These are phyloP conservation scores for Bufo gargarizans DNA, from an alignment of 2,113 vertebrate genomes.

Conservation along the genomic window DNA sequence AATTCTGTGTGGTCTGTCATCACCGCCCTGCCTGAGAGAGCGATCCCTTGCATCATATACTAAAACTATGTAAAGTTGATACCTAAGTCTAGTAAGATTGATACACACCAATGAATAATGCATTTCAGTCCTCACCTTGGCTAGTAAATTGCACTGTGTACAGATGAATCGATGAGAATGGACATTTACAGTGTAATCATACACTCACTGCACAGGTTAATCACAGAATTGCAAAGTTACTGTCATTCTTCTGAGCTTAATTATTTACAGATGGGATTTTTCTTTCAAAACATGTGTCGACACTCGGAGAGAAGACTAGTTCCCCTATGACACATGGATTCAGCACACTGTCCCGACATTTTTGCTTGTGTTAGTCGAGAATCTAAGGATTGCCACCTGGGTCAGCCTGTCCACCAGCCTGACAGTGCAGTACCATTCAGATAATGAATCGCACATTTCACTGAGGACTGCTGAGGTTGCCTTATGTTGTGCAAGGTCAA, in stretches of 20 bases:
- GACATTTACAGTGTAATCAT: neutral
- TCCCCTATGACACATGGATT: slow-evolving; percentile 61
- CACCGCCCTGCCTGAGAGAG: no score
- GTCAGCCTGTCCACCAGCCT: slow-evolving; percentile 67
- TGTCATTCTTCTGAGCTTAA: slow-evolving; percentile 45
- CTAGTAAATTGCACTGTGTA: neutral
- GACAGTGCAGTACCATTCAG: slow-evolving; percentile 64
- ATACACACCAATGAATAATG: neutral
- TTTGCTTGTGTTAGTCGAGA: slow-evolving; percentile 59
- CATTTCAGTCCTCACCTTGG: neutral
- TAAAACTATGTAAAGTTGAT: no score
- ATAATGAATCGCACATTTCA: slow-evolving; percentile 71
- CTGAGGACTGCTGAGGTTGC: slow-evolving; percentile 65
- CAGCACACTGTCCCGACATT: slow-evolving; percentile 64
- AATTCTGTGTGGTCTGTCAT: no score
- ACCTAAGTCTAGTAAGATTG: neutral
- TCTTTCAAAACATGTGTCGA: slow-evolving; percentile 63
- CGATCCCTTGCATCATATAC: no score
- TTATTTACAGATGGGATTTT: slow-evolving; percentile 52
- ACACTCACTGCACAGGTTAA: slow-evolving; percentile 7
- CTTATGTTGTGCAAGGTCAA: slow-evolving; percentile 66
- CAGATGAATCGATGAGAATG: no score
- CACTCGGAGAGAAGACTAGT: slow-evolving; percentile 64
- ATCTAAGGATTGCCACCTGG: slow-evolving; percentile 62
- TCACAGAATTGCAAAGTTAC: slow-evolving; percentile 49